Conservation (phyloP, 2,113 vertebrate genomes). For the Genyomyrus donnyi region DNA sequence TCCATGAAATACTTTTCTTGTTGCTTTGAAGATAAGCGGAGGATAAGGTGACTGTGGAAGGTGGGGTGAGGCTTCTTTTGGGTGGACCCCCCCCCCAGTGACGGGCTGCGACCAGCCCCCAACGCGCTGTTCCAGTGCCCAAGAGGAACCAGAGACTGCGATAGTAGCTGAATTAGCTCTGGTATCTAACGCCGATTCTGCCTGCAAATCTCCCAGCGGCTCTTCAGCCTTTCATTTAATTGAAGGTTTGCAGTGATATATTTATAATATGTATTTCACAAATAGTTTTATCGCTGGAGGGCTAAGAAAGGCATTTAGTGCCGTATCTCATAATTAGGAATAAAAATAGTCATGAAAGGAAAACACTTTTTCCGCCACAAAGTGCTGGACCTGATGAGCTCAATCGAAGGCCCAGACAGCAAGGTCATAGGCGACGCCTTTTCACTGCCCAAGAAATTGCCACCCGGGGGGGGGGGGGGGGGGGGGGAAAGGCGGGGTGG, state of each 20-base stretch:
- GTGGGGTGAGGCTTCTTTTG: background rate
- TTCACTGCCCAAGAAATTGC: background rate
- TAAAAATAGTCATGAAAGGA: constrained; percentile 16
- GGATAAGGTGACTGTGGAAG: background rate
- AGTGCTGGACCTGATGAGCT: background rate
- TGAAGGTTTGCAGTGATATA: constrained; percentile 41
- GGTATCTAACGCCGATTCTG: constrained; percentile 32
- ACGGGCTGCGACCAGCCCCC: background rate
- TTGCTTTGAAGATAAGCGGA: background rate
- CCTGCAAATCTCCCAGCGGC: constrained; percentile 20
- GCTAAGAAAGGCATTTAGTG: constrained; percentile 33
- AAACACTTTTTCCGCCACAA: background rate
- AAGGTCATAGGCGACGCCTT: background rate
- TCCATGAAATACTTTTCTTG: background rate
- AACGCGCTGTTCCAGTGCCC: background rate
- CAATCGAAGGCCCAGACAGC: background rate
- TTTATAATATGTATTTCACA: constrained; percentile 32
- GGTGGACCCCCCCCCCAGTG: background rate
- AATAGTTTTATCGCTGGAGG: constrained; percentile 34
- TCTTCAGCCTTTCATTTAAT: constrained; percentile 31
- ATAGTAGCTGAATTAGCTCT: constrained; percentile 33
- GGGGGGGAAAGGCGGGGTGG: too few relatives aligned
- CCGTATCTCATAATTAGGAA: constrained; percentile 41
- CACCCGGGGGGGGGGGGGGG: background rate
- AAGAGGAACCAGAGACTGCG: background rate